Base-by-base conservation (phyloP, 2,113 vertebrate species). In the Thunnus maccoyii region DNA sequence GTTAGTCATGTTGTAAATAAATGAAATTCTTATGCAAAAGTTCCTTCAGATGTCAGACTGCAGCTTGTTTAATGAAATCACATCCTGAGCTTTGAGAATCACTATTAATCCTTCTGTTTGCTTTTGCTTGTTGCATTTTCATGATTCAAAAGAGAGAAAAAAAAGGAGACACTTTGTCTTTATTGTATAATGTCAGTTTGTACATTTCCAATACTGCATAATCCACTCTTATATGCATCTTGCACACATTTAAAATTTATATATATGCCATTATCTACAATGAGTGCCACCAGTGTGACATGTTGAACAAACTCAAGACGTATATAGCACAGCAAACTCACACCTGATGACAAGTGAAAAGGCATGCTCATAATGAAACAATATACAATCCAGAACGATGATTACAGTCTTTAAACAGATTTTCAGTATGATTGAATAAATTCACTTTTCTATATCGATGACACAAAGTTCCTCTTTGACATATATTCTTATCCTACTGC, bases 111-210 rank as follows among this genome's bases (percentile, higher is more conserved):
- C 3, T 36, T 36, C 51, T 15, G 2, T 17, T 3, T 27, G 18
- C 62, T 30, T 77, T 55, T 36, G 15, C 15, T 11, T 50, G 16
- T 32, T 66, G 47, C 4, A 71, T 52, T 66, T 61, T 51, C 16
- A 57, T 46, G 8, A 52, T 16, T 10, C 3, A 82, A 55, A 65
- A 44, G 13, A 44, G 68, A n/a, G 58, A 25, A 41, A 51, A 27
- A 41, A 5, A 46, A 62, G 36, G 36, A 41, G 36, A 41, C 36
- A 56, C 32, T 30, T 25, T 57, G 55, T 68, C 27, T 64, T 65
- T 92, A 92, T 91, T 94, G 72, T 82, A 83, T 76, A 90, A 88
- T 88, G 67, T 89, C 77, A 88, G 58, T 85, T 74, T 77, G 62
- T 87, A 86, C 80, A 91, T 69, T 80, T 86, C 88, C 73, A 81